These are phyloP conservation scores for Tiliqua scincoides DNA, from an alignment of 2,113 vertebrate genomes.

Conservation along the genomic window DNA sequence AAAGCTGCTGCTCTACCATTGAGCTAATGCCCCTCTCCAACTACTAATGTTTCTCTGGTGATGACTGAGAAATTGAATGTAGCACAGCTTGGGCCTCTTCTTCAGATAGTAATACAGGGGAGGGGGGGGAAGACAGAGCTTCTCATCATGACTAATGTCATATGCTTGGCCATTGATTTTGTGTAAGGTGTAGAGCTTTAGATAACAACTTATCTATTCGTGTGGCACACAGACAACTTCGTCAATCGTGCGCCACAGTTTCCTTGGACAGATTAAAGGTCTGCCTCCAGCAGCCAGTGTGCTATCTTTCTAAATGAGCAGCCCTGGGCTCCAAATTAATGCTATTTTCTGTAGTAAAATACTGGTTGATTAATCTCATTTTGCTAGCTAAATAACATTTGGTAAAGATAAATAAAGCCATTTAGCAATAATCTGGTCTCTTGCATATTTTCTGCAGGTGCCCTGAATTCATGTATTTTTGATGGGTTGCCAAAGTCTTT, in stretches of 20 bases:
- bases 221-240: rapidly evolving
- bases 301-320: rapidly evolving
- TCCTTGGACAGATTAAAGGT: background rate
- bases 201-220: background rate
- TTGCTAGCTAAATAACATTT: background rate
- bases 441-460: background rate
- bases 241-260: background rate
- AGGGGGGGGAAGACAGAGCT: background rate
- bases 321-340: background rate
- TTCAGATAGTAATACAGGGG: background rate
- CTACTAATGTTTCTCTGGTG: too few relatives aligned
- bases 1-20: too few relatives aligned
- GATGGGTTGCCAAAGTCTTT: rapidly evolving
- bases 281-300: background rate
- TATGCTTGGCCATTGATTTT: rapidly evolving
- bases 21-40: too few relatives aligned
- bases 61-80: background rate
- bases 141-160: background rate
- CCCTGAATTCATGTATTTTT: background rate
- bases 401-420: background rate
- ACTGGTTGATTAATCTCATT: background rate
- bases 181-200: background rate
- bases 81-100: background rate
- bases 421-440: background rate
- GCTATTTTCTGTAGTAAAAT: background rate